A percentile compares a stretch with the other conserved stretches of the same genome.
These are phyloP conservation scores for Hydrozoanthus tunicans DNA, from an alignment of 64 coral and sea anemone species.

Conservation along the genomic window DNA sequence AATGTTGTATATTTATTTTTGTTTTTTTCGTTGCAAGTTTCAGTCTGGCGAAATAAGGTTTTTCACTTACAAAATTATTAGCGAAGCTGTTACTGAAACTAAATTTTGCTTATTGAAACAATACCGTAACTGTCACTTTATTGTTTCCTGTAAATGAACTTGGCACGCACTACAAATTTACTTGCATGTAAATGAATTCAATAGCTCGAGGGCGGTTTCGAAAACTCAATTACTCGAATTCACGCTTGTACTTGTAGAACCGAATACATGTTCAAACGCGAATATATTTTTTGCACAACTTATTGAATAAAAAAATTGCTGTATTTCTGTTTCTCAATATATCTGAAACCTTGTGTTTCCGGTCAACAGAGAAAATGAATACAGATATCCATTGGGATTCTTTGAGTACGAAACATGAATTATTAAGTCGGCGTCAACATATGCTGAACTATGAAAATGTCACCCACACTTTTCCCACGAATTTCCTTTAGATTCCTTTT, in stretches of 20 bases:
- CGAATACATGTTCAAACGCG: background rate
- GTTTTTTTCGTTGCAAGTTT: too few relatives aligned
- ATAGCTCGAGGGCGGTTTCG: background rate
- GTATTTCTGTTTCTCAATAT: background rate
- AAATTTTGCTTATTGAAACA: too few relatives aligned
- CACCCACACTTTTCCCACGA: conserved; percentile 34
- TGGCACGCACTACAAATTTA: background rate
- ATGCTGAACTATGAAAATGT: background rate
- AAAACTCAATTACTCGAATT: background rate
- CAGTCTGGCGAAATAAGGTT: too few relatives aligned
- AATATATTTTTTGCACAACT: background rate
- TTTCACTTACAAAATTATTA: too few relatives aligned
- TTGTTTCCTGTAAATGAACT: background rate
- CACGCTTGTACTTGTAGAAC: background rate
- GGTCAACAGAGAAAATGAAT: background rate
- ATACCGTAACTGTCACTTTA: background rate
- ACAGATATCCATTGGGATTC: background rate
- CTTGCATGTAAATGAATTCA: background rate
- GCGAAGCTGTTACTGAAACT: too few relatives aligned
- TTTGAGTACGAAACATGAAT: background rate
- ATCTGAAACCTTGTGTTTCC: background rate
- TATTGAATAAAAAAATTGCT: background rate
- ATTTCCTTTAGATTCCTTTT: background rate
- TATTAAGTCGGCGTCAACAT: conserved; percentile 1
- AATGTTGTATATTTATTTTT: too few relatives aligned